These are phyloP conservation scores for Enteromius anoplus DNA, from an alignment of 2,797 vertebrate species.

Conservation along the genomic window DNA sequence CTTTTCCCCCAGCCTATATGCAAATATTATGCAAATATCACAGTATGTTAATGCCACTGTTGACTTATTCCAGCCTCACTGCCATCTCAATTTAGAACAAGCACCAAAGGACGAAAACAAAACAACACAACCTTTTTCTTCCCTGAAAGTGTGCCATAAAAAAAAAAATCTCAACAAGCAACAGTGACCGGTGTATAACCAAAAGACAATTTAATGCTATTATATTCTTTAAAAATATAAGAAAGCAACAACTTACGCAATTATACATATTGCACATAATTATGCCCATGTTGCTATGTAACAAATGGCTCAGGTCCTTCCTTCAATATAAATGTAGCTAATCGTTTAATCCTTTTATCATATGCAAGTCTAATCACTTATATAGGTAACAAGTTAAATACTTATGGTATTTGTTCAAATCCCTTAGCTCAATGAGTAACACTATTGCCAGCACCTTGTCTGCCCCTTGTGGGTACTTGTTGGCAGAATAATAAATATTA, in stretches of 20 bases:
- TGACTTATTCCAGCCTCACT: slow-evolving; percentile 34
- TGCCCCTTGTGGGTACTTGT: not conserved
- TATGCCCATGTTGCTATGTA: not conserved
- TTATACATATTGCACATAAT: not conserved
- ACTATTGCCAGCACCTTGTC: not conserved
- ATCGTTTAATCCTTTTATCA: not conserved
- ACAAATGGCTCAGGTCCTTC: not conserved
- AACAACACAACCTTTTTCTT: slow-evolving; percentile 3
- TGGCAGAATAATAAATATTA: slow-evolving; percentile 8
- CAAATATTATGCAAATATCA: slow-evolving; percentile 68
- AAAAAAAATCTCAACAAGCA: slow-evolving; percentile 4
- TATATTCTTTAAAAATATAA: not conserved
- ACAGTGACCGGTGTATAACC: not conserved
- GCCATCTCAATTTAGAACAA: slow-evolving; percentile 34
- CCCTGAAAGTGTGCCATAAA: not conserved
- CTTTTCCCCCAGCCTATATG: slow-evolving; percentile 53
- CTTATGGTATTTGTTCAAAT: slow-evolving; percentile 1
- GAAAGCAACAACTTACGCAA: not conserved
- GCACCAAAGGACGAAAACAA: slow-evolving; percentile 36
- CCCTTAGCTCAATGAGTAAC: not conserved
- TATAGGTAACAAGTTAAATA: not conserved
- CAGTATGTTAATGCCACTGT: slow-evolving; percentile 50
- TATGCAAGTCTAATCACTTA: not conserved
- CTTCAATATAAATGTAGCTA: not conserved
- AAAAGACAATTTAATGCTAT: not conserved